A percentile compares a stretch with the other conserved stretches of the same genome.
Conservation (phyloP, 2,113 vertebrate species). For the Vicugna pacos region DNA sequence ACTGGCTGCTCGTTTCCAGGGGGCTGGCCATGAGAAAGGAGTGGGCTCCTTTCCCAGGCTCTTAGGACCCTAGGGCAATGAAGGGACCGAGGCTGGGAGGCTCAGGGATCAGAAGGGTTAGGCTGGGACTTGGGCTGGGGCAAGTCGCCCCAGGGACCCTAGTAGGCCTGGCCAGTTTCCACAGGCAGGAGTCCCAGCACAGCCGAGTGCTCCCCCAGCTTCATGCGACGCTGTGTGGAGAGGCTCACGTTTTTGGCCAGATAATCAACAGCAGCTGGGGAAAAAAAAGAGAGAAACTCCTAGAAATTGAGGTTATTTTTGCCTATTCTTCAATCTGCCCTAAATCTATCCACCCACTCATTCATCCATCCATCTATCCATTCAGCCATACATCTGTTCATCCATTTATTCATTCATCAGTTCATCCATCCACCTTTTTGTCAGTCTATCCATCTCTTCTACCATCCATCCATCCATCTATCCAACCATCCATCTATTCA, state of each 20-base stretch:
- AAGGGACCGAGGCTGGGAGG: constrained; percentile 34
- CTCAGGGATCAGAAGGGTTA: constrained; percentile 25
- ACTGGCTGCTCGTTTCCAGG: neutral
- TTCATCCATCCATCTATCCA: neutral
- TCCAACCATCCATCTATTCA: no score
- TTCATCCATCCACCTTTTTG: no score
- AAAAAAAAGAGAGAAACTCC: constrained; percentile 28
- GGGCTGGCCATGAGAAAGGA: neutral
- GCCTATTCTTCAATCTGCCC: neutral
- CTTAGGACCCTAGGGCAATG: neutral
- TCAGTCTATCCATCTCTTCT: neutral
- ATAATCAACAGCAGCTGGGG: constrained; percentile 95
- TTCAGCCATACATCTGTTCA: rapidly evolving
- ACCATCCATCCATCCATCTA: no score
- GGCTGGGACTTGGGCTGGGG: constrained; percentile 15
- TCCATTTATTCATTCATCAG: neutral
- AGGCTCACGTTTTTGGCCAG: constrained; percentile 99
- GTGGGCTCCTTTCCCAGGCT: constrained; percentile 23
- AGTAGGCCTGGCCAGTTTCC: constrained; percentile 99
- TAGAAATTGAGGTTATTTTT: constrained; percentile 25
- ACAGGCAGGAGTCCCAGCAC: constrained; percentile 98
- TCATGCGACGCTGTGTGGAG: constrained; percentile 98
- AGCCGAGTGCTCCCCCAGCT: constrained; percentile 97
- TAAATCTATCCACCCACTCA: neutral
- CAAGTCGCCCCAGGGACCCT: constrained; percentile 70